Base-by-base conservation (phyloP, 2,113 vertebrate species). In the Lophius piscatorius region DNA sequence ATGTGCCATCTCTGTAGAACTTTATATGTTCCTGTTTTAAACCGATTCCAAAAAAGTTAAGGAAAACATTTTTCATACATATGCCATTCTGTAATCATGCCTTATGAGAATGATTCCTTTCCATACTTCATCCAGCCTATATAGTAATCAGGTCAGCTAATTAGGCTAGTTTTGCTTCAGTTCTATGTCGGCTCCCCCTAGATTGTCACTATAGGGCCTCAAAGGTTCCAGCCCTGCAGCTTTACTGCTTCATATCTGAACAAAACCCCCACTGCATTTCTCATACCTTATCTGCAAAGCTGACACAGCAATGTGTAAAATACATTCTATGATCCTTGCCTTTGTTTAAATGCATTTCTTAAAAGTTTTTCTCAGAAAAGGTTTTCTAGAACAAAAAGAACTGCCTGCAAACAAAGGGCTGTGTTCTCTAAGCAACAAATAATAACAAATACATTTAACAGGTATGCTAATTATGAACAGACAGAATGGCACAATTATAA, bases 71-170 rank as follows among this genome's bases (percentile, higher is more conserved):
- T 41, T 29, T 54, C 31, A 17, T 21, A 20, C 63, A 14, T 57
- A 31, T 51, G 56, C 44, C 39, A 29, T 45, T 48, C 52, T 58
- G 63, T 67, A 20, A 70, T 65, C 46, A 51, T 22, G 63, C 38
- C 47, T 60, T 62, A 40, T 28, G 46, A 76, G 46, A 31, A 67
- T 40, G 44, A 67, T 65, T 74, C 46, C 42, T 50, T 66, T 50
- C 76, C 67, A 71, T 77, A 69, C 73, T 78, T 78, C 65, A 69
- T 78, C 62, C 69, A 63, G 73, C 78, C 63, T 65, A 34, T 82
- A 64, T 70, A 71, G 68, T 84, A 89, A 88, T 84, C 83, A 83
- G 88, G 84, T 82, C 86, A 83, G 76, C 71, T 87, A 88, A 88
- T 89, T 87, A 88, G 86, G 88, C 88, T 87, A 77, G 64, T 47